Conservation (phyloP, 2,113 vertebrate species). For the Oenanthe oenanthe region DNA sequence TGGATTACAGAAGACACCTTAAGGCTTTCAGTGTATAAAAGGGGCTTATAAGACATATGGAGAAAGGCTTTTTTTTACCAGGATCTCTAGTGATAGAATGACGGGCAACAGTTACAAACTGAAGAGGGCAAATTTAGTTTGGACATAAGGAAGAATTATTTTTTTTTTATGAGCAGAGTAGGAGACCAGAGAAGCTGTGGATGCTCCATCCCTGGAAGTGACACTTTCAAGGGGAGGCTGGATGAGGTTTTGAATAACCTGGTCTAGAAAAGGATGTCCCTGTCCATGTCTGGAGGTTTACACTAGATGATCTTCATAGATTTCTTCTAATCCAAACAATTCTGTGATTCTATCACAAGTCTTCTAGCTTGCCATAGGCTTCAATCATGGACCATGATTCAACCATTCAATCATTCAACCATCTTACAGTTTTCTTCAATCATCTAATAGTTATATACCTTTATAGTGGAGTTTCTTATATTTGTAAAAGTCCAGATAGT, state of each 20-base stretch:
- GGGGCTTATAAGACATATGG: neutral
- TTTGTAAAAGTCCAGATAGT: neutral
- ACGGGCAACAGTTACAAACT: accelerated
- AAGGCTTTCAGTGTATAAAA: neutral
- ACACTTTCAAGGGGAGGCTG: neutral
- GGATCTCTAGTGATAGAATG: neutral
- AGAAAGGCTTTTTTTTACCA: neutral
- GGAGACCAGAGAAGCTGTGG: neutral
- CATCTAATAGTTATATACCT: neutral
- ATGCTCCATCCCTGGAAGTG: neutral
- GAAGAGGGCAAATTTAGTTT: neutral
- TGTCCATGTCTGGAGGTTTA: neutral
- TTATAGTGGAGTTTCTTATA: neutral
- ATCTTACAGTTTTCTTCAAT: neutral
- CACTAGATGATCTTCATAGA: neutral
- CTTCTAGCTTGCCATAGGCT: neutral
- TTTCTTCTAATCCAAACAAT: neutral
- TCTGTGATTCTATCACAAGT: neutral
- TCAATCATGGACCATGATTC: neutral
- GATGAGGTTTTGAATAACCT: neutral
- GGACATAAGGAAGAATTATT: neutral
- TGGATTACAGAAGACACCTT: neutral
- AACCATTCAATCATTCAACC: neutral
- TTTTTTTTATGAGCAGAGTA: neutral
- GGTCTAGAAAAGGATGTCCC: neutral